These are phyloP conservation scores for Poecilus cupreus DNA, from an alignment of 2,888 invertebrate genomes.

Conservation along the genomic window DNA sequence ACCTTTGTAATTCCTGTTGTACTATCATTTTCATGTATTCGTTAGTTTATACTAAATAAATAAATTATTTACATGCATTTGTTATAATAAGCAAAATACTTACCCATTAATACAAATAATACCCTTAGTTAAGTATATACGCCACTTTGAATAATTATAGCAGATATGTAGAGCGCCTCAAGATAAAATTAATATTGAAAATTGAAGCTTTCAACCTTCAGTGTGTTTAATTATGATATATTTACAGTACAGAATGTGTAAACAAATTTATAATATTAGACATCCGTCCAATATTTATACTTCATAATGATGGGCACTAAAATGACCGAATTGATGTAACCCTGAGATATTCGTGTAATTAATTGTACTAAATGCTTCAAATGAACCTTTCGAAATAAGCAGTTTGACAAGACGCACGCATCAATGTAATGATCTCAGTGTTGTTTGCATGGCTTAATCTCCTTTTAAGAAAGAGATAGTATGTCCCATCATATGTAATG, in stretches of 20 bases:
- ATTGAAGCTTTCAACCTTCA: not conserved
- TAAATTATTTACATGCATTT: too few species aligned
- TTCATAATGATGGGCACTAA: slow-evolving; percentile 8
- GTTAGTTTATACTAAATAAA: too few species aligned
- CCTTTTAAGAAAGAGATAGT: slow-evolving; percentile 54
- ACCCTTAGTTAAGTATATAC: too few species aligned
- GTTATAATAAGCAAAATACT: too few species aligned
- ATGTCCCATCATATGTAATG: slow-evolving; percentile 31
- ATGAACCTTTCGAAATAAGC: slow-evolving; percentile 42
- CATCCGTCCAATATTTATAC: not conserved
- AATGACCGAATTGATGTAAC: slow-evolving; percentile 35
- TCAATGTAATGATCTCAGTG: slow-evolving; percentile 29
- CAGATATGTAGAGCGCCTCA: too few species aligned
- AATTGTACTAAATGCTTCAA: slow-evolving; percentile 12
- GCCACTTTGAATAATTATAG: too few species aligned
- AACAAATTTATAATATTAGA: slow-evolving; percentile 31
- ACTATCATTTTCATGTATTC: too few species aligned
- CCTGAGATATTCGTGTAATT: slow-evolving; percentile 35
- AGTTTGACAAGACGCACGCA: slow-evolving; percentile 29
- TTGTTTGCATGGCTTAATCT: slow-evolving; percentile 33
- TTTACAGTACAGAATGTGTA: not conserved
- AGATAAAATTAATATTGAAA: not conserved
- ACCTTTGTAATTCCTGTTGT: too few species aligned
- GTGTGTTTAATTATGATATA: slow-evolving; percentile 1
- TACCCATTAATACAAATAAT: too few species aligned